Conservation (phyloP, 2,113 vertebrate species). For the Suricata suricatta region DNA sequence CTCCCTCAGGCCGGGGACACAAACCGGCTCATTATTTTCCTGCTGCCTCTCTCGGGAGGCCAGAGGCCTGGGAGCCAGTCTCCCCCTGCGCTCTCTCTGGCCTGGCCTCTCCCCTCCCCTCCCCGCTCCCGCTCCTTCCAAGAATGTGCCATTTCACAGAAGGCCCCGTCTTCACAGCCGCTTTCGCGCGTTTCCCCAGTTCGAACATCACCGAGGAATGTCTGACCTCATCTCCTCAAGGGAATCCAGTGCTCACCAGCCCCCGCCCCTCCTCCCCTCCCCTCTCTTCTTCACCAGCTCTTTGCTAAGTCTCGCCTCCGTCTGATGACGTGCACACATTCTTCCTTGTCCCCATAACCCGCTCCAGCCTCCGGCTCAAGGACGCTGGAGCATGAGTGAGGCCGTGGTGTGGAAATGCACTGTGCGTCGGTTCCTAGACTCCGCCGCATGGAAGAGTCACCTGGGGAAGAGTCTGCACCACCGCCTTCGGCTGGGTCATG, state of each 20-base stretch:
- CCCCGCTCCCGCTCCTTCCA: conserved; percentile 23
- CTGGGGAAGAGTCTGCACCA: background rate
- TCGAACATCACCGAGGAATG: conserved; percentile 63
- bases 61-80: background rate
- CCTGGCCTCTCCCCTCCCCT: background rate
- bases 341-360: background rate
- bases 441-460: background rate
- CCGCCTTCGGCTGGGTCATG: background rate
- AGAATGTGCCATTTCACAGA: conserved; percentile 67
- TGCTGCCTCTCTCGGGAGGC: too few relatives aligned
- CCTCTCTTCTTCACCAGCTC: background rate
- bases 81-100: background rate
- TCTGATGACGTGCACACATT: background rate
- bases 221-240: conserved; percentile 54
- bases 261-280: background rate
- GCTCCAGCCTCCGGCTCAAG: background rate
- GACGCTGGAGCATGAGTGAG: background rate
- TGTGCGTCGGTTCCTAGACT: background rate
- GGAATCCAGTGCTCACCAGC: background rate
- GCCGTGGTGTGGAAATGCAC: background rate
- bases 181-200: conserved; percentile 40
- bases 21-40: background rate
- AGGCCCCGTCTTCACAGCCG: conserved; percentile 53
- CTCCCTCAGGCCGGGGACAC: background rate
- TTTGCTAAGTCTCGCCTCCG: background rate